A percentile compares a stretch with the other conserved stretches of the same genome.
These are phyloP conservation scores for Cataglyphis rosenhaueri DNA, from an alignment of 2,888 invertebrate genomes.

Conservation along the genomic window DNA sequence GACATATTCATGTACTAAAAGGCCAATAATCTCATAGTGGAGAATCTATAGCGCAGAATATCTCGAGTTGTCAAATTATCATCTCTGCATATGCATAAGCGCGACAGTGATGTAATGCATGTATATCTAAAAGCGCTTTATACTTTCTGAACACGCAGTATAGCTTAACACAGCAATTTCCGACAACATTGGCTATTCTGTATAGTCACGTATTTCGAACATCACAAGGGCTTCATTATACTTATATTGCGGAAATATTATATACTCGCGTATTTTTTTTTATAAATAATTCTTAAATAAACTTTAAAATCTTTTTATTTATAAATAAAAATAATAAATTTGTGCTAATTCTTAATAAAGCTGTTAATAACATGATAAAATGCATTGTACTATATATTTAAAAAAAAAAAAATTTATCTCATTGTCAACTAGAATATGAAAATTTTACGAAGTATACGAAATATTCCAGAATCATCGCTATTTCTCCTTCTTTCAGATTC, in stretches of 20 bases:
- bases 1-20: slow-evolving; percentile 20
- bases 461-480: background rate
- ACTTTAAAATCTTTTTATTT: background rate
- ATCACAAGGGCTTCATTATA: background rate
- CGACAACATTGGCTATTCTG: slow-evolving; percentile 3
- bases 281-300: background rate
- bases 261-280: background rate
- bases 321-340: background rate
- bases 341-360: too few relatives aligned
- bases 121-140: slow-evolving; percentile 42
- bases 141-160: slow-evolving; percentile 28
- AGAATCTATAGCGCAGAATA: slow-evolving; percentile 28
- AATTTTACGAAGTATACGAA: slow-evolving; percentile 3
- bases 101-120: slow-evolving; percentile 29
- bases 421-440: background rate
- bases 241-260: background rate
- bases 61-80: slow-evolving; percentile 47
- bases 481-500: background rate
- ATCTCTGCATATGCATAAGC: slow-evolving; percentile 52
- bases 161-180: slow-evolving; percentile 15
- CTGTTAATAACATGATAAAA: background rate
- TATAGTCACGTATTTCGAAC: background rate
- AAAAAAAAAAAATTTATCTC: background rate
- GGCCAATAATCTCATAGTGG: slow-evolving; percentile 25
- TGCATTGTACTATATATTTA: too few relatives aligned